phyloP scores from a whole-genome alignment of 2,113 vertebrate species.

The Tragelaphus imberbis region DNA sequence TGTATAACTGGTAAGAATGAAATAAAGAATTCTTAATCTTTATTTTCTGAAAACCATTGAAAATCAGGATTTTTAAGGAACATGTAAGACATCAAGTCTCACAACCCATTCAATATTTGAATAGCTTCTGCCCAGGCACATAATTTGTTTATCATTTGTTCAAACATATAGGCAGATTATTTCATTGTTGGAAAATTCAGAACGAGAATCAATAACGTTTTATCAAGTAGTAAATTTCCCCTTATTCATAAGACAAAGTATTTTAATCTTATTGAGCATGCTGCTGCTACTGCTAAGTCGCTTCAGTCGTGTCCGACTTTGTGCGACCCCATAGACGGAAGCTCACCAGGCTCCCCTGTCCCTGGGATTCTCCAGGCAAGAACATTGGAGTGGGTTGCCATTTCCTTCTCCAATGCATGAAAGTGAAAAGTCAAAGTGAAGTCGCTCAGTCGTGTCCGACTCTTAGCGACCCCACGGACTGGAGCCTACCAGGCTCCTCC shows the following conservation, averaged over 20 bases:
- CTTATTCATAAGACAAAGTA: background rate
- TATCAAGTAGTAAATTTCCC: background rate
- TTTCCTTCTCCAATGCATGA: too few relatives aligned
- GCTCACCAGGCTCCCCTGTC: too few relatives aligned
- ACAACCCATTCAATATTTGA: background rate
- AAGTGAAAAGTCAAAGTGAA: too few relatives aligned
- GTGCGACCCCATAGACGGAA: too few relatives aligned
- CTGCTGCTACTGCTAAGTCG: too few relatives aligned
- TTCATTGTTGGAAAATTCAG: background rate
- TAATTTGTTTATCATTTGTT: background rate
- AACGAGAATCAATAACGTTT: background rate
- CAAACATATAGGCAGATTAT: background rate
- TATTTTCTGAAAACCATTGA: background rate
- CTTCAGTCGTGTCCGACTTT: too few relatives aligned
- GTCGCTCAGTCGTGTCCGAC: too few relatives aligned
- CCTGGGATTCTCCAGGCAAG: too few relatives aligned
- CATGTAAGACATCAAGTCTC: background rate
- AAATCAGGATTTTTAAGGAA: background rate
- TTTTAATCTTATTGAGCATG: background rate
- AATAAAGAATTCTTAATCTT: background rate
- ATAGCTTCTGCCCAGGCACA: background rate
- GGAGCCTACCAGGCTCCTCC: too few relatives aligned
- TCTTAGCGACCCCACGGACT: too few relatives aligned
- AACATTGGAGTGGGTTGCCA: too few relatives aligned
- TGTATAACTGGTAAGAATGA: background rate